Evolutionary conservation across 2,797 vertebrate species (phyloP).

Genomic region (Protosalanx chinensis): DNA sequence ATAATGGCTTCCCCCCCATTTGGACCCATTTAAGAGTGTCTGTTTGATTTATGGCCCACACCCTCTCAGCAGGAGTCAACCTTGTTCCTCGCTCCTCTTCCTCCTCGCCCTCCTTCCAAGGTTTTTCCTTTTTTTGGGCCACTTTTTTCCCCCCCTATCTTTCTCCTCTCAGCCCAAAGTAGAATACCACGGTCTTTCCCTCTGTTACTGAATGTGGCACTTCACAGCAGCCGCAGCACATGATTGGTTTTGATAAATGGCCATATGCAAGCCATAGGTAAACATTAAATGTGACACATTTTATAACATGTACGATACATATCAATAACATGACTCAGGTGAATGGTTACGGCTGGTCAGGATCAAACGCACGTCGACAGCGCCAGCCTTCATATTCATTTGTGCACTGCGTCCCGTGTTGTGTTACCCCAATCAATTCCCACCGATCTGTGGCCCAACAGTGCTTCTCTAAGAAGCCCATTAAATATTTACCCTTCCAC

Average conservation of each 20-base stretch:
- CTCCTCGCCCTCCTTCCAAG: slow-evolving; percentile 9
- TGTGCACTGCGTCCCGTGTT: slow-evolving; percentile 19
- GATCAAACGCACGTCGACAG: slow-evolving; percentile 23
- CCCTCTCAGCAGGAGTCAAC: neutral
- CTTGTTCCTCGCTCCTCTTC: neutral
- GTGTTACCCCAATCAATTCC: slow-evolving; percentile 37
- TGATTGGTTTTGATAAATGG: slow-evolving; percentile 1
- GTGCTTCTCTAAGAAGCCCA: slow-evolving; percentile 29
- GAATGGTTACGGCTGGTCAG: neutral
- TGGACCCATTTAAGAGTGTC: slow-evolving; percentile 10
- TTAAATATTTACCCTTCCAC: slow-evolving; percentile 49
- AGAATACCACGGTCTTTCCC: neutral
- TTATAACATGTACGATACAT: neutral
- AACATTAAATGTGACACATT: neutral
- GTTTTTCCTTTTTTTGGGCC: neutral
- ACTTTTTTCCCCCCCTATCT: slow-evolving; percentile 1
- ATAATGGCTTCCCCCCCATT: slow-evolving; percentile 8
- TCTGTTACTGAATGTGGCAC: neutral
- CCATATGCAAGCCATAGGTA: slow-evolving; percentile 12
- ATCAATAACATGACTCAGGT: neutral
- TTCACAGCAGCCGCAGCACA: neutral
- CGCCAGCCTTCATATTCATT: neutral
- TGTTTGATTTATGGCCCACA: slow-evolving; percentile 22
- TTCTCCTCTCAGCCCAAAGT: neutral
- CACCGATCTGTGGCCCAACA: slow-evolving; percentile 8